Conservation (phyloP, 1,140 invertebrate genomes). For the Halesus radiatus region DNA sequence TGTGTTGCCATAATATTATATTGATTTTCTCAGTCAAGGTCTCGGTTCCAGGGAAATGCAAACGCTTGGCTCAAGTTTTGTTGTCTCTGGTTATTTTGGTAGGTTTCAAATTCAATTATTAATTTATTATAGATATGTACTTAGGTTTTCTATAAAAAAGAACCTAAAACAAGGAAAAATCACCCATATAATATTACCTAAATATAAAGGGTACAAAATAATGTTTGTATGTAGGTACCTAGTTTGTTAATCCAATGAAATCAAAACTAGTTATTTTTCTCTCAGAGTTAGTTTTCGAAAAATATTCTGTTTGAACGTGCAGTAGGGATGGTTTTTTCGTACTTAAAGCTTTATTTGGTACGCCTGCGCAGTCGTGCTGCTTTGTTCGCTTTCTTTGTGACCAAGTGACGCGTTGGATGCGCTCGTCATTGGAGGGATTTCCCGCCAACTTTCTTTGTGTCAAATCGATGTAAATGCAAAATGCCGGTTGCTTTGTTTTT, state of each 20-base stretch:
- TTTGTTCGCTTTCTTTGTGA: slow-evolving; percentile 42
- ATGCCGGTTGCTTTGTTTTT: slow-evolving; percentile 8
- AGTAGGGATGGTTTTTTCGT: too few relatives aligned
- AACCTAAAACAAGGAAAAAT: too few relatives aligned
- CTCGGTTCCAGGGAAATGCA: neutral
- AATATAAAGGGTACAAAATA: too few relatives aligned
- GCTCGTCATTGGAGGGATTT: slow-evolving; percentile 40
- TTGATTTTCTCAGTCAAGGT: slow-evolving; percentile 34
- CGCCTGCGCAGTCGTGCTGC: neutral
- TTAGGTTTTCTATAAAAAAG: too few relatives aligned
- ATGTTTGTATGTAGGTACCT: too few relatives aligned
- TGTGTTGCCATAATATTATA: slow-evolving; percentile 14
- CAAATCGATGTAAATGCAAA: neutral
- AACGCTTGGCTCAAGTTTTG: neutral
- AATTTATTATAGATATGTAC: too few relatives aligned
- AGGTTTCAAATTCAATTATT: neutral
- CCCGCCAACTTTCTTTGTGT: slow-evolving; percentile 44
- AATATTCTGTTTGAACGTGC: too few relatives aligned
- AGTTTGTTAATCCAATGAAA: too few relatives aligned
- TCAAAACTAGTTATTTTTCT: too few relatives aligned
- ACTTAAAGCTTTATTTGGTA: slow-evolving; percentile 8
- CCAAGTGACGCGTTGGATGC: slow-evolving; percentile 6
- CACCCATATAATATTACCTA: too few relatives aligned
- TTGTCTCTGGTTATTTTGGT: neutral
- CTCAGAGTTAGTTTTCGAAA: too few relatives aligned